Conservation (phyloP, 2,888 invertebrate genomes). For the Argyresthia goedartella region DNA sequence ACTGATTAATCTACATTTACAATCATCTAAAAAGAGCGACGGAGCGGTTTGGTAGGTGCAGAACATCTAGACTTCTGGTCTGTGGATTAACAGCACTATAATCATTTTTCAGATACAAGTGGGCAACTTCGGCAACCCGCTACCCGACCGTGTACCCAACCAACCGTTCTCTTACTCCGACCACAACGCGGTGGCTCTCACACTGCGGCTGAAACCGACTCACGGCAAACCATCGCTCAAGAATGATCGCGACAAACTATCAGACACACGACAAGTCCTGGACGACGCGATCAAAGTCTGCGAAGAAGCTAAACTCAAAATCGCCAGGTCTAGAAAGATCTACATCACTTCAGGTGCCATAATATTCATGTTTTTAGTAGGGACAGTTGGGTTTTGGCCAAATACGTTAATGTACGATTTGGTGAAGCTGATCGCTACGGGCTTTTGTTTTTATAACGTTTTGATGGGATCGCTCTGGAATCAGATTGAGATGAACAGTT, state of each 20-base stretch:
- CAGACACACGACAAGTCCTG: constrained; percentile 42
- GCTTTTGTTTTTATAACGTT: constrained; percentile 75
- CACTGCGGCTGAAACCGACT: constrained; percentile 30
- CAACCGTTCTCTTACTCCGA: constrained; percentile 86
- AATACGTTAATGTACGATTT: constrained; percentile 65
- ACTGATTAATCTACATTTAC: no score
- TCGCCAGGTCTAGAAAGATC: constrained; percentile 60
- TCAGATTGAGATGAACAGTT: constrained; percentile 82
- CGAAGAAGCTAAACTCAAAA: constrained; percentile 59
- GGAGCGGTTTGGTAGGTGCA: no score
- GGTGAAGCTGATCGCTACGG: constrained; percentile 73
- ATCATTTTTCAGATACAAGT: constrained; percentile 36
- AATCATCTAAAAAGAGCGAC: no score
- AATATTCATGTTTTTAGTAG: constrained; percentile 62
- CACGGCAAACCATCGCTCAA: constrained; percentile 13
- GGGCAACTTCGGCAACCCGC: constrained; percentile 75
- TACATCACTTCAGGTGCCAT: constrained; percentile 65
- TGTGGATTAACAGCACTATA: no score
- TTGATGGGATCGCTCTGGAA: constrained; percentile 89
- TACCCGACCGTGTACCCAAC: constrained; percentile 80
- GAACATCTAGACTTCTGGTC: no score
- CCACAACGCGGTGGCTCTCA: constrained; percentile 86
- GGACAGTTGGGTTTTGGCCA: constrained; percentile 60
- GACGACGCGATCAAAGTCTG: constrained; percentile 73
- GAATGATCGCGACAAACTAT: neutral